A percentile compares a stretch with the other conserved stretches of the same genome.
phyloP scores from a whole-genome alignment of 2,113 vertebrate species.

The Mesocricetus auratus region DNA sequence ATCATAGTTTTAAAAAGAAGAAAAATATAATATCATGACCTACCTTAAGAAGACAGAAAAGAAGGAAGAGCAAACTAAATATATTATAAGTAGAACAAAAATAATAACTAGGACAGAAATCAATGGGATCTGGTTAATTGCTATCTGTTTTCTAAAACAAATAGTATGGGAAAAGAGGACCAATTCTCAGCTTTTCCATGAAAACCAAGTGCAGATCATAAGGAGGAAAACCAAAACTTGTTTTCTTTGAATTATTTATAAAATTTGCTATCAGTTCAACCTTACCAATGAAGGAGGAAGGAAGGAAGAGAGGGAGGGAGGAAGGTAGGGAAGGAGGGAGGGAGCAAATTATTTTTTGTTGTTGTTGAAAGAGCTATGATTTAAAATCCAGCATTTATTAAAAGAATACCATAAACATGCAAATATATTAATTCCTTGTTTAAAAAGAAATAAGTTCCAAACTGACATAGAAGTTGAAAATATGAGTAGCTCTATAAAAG shows the following conservation, averaged over 20 bases:
- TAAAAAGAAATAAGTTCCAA: neutral
- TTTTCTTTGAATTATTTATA: conserved; percentile 4
- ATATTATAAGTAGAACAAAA: conserved; percentile 20
- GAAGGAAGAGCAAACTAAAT: neutral
- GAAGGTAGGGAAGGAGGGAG: too few relatives aligned
- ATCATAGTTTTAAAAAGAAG: conserved; percentile 21
- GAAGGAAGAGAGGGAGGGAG: too few relatives aligned
- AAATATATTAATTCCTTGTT: neutral
- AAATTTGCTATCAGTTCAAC: neutral
- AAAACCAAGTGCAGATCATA: neutral
- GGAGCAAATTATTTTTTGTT: neutral
- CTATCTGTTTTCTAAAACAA: neutral
- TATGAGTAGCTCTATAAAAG: neutral
- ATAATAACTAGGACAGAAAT: conserved; percentile 9
- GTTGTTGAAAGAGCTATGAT: neutral
- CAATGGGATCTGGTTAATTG: neutral
- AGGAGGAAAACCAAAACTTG: neutral
- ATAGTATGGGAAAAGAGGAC: too few relatives aligned
- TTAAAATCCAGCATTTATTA: neutral
- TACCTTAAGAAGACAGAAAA: neutral
- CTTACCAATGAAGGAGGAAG: neutral
- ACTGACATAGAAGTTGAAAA: conserved; percentile 26
- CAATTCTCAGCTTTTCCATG: neutral
- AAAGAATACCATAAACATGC: neutral
- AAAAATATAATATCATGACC: neutral